Percentiles rank a stretch among this genome's conserved stretches.
Conservation (phyloP, 2,888 invertebrate species). For the Sabatieria punctata region DNA sequence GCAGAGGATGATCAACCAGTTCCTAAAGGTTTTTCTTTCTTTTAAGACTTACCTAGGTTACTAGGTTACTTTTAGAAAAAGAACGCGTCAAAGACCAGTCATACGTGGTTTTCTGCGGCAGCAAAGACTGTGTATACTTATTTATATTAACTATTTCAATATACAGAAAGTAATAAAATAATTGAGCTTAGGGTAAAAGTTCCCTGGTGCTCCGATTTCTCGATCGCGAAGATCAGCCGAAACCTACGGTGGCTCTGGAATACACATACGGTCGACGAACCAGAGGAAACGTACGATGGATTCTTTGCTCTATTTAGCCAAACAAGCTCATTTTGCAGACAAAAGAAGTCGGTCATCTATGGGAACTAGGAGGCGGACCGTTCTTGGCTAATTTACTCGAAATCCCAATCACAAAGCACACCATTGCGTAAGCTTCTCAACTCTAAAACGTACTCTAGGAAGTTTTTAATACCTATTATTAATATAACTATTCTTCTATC, state of each 20-base stretch:
- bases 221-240: constrained; percentile 50
- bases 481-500: too few species aligned
- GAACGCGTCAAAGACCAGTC: neutral
- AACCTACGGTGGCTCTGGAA: constrained; percentile 64
- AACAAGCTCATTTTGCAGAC: constrained; percentile 32
- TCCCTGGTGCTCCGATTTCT: constrained; percentile 57
- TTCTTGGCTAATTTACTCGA: constrained; percentile 40
- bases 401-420: constrained; percentile 36
- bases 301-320: neutral
- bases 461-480: too few species aligned
- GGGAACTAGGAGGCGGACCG: constrained; percentile 57
- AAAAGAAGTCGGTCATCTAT: constrained; percentile 57
- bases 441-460: too few species aligned
- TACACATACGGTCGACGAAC: constrained; percentile 58
- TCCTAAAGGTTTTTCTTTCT: too few species aligned
- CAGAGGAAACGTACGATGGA: constrained; percentile 32
- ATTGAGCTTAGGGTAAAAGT: constrained; percentile 48
- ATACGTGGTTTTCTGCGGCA: neutral
- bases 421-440: constrained; percentile 30
- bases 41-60: too few species aligned
- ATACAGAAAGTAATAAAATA: neutral
- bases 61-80: too few species aligned
- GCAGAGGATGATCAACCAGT: too few species aligned
- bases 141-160: too few species aligned
- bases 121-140: too few species aligned